Percentiles rank a stretch among this genome's conserved stretches.
Evolutionary conservation across 2,797 vertebrate species (phyloP).

Genomic region (Chiloscyllium punctatum): DNA sequence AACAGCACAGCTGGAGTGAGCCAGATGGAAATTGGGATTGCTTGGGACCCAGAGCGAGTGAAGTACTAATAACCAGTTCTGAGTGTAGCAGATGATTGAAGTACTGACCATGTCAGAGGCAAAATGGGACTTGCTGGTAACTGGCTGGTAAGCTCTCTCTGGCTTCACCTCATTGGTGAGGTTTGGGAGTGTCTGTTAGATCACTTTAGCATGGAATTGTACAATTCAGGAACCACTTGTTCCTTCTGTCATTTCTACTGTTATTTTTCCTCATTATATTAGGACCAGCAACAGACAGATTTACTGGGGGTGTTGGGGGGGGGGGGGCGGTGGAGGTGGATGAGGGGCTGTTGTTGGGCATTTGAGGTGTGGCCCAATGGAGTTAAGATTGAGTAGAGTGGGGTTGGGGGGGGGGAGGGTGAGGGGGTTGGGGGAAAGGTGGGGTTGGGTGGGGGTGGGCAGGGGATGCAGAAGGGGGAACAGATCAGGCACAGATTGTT

Average conservation of each 20-base stretch:
- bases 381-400: neutral
- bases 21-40: neutral
- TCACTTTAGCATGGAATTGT: neutral
- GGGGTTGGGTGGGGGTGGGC: too few species aligned
- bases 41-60: neutral
- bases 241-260: neutral
- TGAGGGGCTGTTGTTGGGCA: too few species aligned
- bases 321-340: too few species aligned
- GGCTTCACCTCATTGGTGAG: neutral
- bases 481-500: neutral
- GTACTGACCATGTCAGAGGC: neutral
- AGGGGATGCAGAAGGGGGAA: too few species aligned
- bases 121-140: neutral
- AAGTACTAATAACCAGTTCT: neutral
- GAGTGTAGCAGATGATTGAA: neutral
- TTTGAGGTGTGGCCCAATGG: too few species aligned
- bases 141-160: neutral
- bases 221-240: neutral
- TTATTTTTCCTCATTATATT: neutral
- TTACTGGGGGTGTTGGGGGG: too few species aligned
- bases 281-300: neutral
- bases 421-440: too few species aligned
- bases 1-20: neutral
- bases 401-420: too few species aligned
- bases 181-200: neutral